phyloP scores from a whole-genome alignment of 2,113 vertebrate genomes.

The pig (Sus scrofa) region DNA sequence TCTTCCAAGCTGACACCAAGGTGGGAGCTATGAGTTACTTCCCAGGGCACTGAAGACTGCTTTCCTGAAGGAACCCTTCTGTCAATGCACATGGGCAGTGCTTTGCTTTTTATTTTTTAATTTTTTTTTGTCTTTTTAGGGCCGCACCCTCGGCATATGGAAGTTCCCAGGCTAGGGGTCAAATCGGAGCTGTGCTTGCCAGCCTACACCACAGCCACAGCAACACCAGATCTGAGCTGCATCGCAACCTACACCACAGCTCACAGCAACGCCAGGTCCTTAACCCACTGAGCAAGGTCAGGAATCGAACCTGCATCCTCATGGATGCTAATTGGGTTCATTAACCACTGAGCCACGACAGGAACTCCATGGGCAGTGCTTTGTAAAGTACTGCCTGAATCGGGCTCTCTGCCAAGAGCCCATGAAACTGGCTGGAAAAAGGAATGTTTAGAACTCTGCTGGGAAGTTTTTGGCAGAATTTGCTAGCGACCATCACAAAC shows the following conservation, averaged over 20 bases:
- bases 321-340: no score
- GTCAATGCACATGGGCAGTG: not conserved
- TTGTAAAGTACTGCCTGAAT: constrained; percentile 63
- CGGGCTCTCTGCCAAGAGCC: constrained; percentile 29
- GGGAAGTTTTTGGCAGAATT: constrained; percentile 59
- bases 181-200: no score
- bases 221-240: no score
- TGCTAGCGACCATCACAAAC: constrained; percentile 30
- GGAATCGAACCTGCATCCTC: no score
- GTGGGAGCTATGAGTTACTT: not conserved
- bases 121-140: no score
- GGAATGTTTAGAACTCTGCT: constrained; percentile 47
- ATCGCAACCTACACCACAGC: no score
- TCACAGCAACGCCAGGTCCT: no score
- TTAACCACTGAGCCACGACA: no score
- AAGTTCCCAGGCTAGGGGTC: no score
- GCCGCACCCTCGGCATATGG: no score
- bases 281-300: no score
- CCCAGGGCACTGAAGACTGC: not conserved
- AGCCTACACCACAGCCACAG: no score
- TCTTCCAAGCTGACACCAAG: not conserved
- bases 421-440: constrained; percentile 31
- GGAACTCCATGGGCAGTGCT: not conserved
- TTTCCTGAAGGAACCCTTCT: constrained; percentile 21
- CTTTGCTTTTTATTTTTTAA: not conserved